phyloP scores from a whole-genome alignment of 2,888 invertebrate species.

The Mycogona germanica region DNA sequence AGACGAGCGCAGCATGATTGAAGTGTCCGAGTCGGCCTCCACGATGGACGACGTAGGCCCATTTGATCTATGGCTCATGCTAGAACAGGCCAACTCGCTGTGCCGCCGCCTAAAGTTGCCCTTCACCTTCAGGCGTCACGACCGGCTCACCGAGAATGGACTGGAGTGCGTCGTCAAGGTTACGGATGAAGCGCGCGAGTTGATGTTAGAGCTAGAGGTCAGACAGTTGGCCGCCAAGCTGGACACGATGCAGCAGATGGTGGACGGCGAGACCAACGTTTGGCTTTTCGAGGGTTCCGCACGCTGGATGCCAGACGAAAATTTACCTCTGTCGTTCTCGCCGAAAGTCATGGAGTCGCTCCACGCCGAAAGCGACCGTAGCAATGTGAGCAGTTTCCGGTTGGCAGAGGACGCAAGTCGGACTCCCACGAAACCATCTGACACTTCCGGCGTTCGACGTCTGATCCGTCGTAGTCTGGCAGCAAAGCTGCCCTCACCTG shows the following conservation, averaged over 20 bases:
- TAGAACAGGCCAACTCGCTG: too few species aligned
- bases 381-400: background rate
- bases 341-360: background rate
- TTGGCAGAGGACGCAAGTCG: too few species aligned
- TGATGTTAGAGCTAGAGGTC: background rate
- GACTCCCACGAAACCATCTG: too few species aligned
- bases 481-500: too few species aligned
- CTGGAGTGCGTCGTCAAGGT: slow-evolving; percentile 2
- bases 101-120: too few species aligned
- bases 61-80: too few species aligned
- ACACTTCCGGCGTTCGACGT: background rate
- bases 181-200: background rate
- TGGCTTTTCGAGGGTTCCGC: background rate
- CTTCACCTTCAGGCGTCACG: background rate
- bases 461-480: background rate
- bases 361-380: background rate
- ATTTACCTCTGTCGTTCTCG: slow-evolving; percentile 3
- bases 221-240: background rate
- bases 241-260: background rate
- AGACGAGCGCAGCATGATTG: too few species aligned
- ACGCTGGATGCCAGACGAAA: slow-evolving; percentile 2
- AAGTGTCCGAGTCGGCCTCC: too few species aligned
- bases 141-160: background rate
- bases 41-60: too few species aligned
- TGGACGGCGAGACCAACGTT: background rate